These are phyloP conservation scores for Linepithema humile DNA, from an alignment of 1,140 invertebrate genomes.

Conservation along the genomic window DNA sequence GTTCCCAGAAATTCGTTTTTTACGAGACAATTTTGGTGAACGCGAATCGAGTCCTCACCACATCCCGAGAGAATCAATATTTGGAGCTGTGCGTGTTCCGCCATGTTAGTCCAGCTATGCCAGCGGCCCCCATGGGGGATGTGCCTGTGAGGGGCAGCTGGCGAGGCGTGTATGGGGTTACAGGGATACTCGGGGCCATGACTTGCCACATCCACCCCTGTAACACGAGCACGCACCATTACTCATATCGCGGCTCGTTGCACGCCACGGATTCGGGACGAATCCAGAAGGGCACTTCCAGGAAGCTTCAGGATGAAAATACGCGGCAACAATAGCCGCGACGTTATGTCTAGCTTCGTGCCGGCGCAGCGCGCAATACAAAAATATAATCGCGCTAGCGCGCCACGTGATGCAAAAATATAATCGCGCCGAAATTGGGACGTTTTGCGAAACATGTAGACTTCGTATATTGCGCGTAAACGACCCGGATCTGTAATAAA, in stretches of 20 bases:
- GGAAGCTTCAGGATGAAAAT: slow-evolving; percentile 68
- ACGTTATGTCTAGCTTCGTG: slow-evolving; percentile 33
- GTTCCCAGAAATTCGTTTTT: background rate
- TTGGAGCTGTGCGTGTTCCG: slow-evolving; percentile 78
- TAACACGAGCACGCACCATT: slow-evolving; percentile 83
- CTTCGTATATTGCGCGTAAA: background rate
- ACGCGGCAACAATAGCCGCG: slow-evolving; percentile 58
- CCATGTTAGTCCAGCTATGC: slow-evolving; percentile 78
- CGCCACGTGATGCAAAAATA: background rate
- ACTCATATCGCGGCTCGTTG: slow-evolving; percentile 83
- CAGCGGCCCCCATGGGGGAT: slow-evolving; percentile 74
- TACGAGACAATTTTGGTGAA: slow-evolving; percentile 18
- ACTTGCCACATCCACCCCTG: slow-evolving; percentile 81
- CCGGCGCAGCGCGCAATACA: background rate
- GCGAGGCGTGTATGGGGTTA: slow-evolving; percentile 68
- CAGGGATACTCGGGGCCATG: slow-evolving; percentile 80
- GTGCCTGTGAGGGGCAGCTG: slow-evolving; percentile 78
- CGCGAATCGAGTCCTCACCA: slow-evolving; percentile 28
- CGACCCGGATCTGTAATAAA: background rate
- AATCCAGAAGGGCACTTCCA: slow-evolving; percentile 69
- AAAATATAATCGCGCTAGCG: slow-evolving; percentile 22
- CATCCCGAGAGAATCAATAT: slow-evolving; percentile 82
- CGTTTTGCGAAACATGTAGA: background rate
- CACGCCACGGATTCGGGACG: slow-evolving; percentile 75
- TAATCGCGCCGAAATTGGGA: background rate